Evolutionary conservation across 2,113 vertebrate species (phyloP).

Genomic region (Oncorhynchus kisutch): DNA sequence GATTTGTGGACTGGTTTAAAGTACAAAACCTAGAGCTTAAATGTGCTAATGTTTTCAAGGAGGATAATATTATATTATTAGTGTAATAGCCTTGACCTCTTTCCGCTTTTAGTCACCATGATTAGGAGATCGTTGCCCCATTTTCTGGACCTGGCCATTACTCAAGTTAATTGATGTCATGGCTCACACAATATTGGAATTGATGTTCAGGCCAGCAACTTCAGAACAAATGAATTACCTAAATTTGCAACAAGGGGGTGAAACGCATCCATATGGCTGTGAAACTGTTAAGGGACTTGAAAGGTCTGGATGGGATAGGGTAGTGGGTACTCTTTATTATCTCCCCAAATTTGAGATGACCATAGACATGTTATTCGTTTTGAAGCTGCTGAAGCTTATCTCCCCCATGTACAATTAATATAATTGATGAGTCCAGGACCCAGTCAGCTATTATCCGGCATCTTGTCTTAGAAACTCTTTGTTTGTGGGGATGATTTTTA

Average conservation of each 20-base stretch:
- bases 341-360: too few species aligned
- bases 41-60: background rate
- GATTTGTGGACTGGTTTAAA: too few species aligned
- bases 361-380: too few species aligned
- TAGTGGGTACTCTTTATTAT: too few species aligned
- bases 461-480: too few species aligned
- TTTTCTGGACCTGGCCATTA: constrained; percentile 1
- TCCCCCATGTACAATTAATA: too few species aligned
- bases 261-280: background rate
- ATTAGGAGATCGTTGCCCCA: constrained; percentile 2
- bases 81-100: constrained; percentile 21
- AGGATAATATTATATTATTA: constrained; percentile 16
- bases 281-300: background rate
- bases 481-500: too few species aligned
- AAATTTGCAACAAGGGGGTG: background rate
- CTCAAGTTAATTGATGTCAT: constrained; percentile 21
- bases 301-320: too few species aligned
- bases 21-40: background rate
- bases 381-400: too few species aligned
- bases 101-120: background rate
- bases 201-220: constrained; percentile 2
- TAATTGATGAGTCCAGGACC: too few species aligned
- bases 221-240: background rate
- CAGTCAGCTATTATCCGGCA: too few species aligned
- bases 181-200: constrained; percentile 8